phyloP scores from a whole-genome alignment of 2,888 invertebrate species.

The Dendrolimus pini region DNA sequence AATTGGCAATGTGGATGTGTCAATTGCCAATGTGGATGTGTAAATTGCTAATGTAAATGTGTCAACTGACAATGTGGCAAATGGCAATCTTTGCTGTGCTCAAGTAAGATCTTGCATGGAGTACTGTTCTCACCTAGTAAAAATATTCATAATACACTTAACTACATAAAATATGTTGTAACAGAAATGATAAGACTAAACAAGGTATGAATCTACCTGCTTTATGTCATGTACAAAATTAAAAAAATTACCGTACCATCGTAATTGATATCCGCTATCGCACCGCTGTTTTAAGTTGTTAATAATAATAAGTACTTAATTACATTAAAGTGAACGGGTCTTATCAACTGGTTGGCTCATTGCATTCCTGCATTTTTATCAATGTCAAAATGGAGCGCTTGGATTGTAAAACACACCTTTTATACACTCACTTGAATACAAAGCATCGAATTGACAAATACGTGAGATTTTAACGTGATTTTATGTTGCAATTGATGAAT shows the following conservation, averaged over 20 bases:
- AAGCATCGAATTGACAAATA: neutral
- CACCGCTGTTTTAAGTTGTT: neutral
- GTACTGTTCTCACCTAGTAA: too few species aligned
- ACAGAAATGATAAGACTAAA: too few species aligned
- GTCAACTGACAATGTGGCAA: too few species aligned
- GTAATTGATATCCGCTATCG: neutral
- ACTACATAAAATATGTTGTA: too few species aligned
- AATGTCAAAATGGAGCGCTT: neutral
- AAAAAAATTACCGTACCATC: neutral
- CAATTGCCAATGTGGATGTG: too few species aligned
- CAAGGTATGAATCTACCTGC: neutral
- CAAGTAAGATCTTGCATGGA: too few species aligned
- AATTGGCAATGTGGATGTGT: too few species aligned
- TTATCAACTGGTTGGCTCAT: slow-evolving; percentile 5
- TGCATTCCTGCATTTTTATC: neutral
- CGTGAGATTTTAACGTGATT: neutral
- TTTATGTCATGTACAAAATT: neutral
- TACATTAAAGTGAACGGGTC: slow-evolving; percentile 4
- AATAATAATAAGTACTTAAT: neutral
- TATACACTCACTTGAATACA: neutral
- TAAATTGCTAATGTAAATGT: too few species aligned
- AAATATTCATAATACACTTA: too few species aligned
- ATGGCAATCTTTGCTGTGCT: too few species aligned
- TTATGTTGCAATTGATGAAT: too few species aligned
- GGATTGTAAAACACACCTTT: neutral